Percentiles rank a stretch among this genome's conserved stretches.
phyloP scores from a whole-genome alignment of 2,113 vertebrate species.

The Datnioides undecimradiatus region DNA sequence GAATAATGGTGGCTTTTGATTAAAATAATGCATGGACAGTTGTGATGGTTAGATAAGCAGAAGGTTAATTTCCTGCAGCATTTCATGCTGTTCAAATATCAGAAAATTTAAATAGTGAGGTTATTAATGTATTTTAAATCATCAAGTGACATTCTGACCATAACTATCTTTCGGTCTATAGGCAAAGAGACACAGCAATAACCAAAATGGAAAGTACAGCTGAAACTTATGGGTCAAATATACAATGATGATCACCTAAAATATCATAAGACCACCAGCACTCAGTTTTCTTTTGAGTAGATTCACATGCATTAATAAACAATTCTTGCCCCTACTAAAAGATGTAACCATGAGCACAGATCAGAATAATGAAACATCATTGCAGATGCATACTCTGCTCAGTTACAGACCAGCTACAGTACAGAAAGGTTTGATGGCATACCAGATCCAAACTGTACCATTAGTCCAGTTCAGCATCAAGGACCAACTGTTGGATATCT shows the following conservation, averaged over 20 bases:
- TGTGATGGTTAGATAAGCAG: too few relatives aligned
- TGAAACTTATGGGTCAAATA: neutral
- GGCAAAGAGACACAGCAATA: too few relatives aligned
- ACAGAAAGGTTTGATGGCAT: too few relatives aligned
- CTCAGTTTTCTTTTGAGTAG: neutral
- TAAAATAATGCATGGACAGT: too few relatives aligned
- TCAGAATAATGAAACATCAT: neutral
- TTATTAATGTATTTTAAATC: too few relatives aligned
- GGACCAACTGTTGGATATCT: neutral
- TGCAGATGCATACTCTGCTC: neutral
- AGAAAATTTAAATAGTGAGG: too few relatives aligned
- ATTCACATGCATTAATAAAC: neutral
- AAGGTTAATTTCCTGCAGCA: too few relatives aligned
- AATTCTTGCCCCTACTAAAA: neutral
- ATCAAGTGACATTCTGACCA: too few relatives aligned
- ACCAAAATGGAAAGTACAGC: slow-evolving; percentile 6
- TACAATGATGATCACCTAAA: neutral
- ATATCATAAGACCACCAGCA: neutral
- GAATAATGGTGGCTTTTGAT: too few relatives aligned
- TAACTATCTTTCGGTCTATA: too few relatives aligned
- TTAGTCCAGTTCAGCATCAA: neutral
- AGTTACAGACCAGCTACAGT: too few relatives aligned
- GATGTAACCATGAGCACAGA: neutral
- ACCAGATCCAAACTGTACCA: neutral
- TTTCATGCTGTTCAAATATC: too few relatives aligned